Evolutionary conservation across 2,797 vertebrate species (phyloP).

Genomic region (Hoplostethus mediterraneus): DNA sequence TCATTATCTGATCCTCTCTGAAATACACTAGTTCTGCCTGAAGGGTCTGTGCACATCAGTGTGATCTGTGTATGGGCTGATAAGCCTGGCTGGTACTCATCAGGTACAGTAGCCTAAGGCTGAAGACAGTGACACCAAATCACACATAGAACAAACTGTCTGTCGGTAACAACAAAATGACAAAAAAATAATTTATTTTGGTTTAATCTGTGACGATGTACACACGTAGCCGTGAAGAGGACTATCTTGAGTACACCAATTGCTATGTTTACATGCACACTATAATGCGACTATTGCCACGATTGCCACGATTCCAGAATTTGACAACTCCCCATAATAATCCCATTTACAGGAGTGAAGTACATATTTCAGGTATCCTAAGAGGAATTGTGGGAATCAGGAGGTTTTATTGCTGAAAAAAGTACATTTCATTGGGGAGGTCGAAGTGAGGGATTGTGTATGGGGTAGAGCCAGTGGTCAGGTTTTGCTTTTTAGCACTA

Average conservation of each 20-base stretch:
- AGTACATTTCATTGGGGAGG: too few species aligned
- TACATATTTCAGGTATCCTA: too few species aligned
- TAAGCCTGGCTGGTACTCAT: slow-evolving; percentile 73
- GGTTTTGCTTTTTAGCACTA: too few species aligned
- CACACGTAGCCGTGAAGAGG: slow-evolving; percentile 29
- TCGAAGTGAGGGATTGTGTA: too few species aligned
- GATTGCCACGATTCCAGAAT: too few species aligned
- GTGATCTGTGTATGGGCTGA: slow-evolving; percentile 73
- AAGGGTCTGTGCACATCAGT: slow-evolving; percentile 69
- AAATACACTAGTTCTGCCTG: slow-evolving; percentile 76
- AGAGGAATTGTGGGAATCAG: too few species aligned
- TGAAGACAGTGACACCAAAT: slow-evolving; percentile 72
- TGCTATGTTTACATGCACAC: too few species aligned
- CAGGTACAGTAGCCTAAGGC: slow-evolving; percentile 70
- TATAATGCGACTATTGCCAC: too few species aligned
- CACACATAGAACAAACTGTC: slow-evolving; percentile 61
- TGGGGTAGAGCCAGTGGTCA: too few species aligned
- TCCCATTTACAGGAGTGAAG: too few species aligned
- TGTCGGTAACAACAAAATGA: slow-evolving; percentile 60
- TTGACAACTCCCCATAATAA: too few species aligned
- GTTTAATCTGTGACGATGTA: slow-evolving; percentile 40
- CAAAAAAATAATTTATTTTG: slow-evolving; percentile 56
- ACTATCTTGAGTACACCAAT: slow-evolving; percentile 6
- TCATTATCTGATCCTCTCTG: slow-evolving; percentile 74
- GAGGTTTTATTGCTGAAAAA: too few species aligned